phyloP scores from a whole-genome alignment of 2,113 vertebrate genomes.

The Phalacrocorax carbo region DNA sequence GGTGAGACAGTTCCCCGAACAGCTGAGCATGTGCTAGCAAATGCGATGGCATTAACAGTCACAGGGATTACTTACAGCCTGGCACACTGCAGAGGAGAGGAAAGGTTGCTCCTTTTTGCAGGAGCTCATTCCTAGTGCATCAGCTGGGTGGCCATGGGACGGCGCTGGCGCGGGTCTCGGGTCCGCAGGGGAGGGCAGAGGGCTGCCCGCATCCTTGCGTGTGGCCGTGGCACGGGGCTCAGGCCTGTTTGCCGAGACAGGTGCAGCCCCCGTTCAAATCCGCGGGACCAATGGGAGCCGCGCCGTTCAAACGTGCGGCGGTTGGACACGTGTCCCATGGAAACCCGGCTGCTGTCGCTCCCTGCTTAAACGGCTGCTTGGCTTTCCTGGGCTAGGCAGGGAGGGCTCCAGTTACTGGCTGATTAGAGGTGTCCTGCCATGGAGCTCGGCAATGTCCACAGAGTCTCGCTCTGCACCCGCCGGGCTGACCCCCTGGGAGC shows the following conservation, averaged over 20 bases:
- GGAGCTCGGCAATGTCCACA: conserved; percentile 44
- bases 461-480: conserved; percentile 53
- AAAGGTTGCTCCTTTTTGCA: accelerated
- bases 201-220: accelerated
- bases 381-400: background rate
- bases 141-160: background rate
- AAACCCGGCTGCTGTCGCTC: background rate
- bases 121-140: background rate
- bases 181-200: accelerated
- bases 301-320: conserved; percentile 63
- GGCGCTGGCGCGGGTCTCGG: background rate
- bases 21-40: accelerated
- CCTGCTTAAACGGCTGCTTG: background rate
- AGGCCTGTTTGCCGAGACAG: background rate
- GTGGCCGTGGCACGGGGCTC: accelerated
- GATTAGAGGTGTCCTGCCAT: conserved; percentile 33
- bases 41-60: accelerated
- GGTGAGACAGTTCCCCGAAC: accelerated
- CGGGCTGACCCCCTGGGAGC: conserved; percentile 31
- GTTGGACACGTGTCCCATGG: background rate
- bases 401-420: background rate
- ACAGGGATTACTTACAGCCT: accelerated
- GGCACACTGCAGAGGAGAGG: accelerated
- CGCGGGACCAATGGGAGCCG: conserved; percentile 71
- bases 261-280: conserved; percentile 48